Conservation (phyloP, 2,113 vertebrate genomes). For the Donacobius atricapilla region DNA sequence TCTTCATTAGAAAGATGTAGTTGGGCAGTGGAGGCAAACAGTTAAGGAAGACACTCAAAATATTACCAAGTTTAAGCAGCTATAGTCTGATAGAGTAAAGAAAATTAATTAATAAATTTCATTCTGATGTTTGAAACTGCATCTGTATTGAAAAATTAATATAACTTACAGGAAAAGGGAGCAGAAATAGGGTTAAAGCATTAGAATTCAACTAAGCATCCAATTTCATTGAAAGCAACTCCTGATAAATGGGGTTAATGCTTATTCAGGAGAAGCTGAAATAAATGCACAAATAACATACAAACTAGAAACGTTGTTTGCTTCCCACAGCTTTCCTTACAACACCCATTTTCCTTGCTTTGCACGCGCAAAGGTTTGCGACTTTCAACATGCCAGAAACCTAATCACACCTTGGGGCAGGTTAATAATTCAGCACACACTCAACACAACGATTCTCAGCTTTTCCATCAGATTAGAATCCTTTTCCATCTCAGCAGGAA, state of each 20-base stretch:
- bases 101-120: background rate
- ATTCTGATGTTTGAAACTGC: background rate
- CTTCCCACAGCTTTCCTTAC: background rate
- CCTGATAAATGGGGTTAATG: background rate
- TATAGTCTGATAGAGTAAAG: background rate
- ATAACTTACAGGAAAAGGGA: background rate
- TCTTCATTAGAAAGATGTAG: background rate
- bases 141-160: background rate
- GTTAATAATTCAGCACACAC: conserved; percentile 30
- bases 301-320: background rate
- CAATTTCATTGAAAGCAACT: background rate
- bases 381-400: background rate
- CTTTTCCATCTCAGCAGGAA: background rate
- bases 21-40: background rate
- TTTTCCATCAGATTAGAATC: conserved; percentile 32
- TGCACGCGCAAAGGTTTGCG: background rate
- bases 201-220: background rate
- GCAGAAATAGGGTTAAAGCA: background rate
- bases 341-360: background rate
- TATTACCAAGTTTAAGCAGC: background rate
- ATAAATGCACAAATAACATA: background rate
- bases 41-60: background rate
- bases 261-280: background rate
- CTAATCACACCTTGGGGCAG: background rate
- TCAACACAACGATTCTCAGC: background rate